Base-by-base conservation (phyloP, 2,113 vertebrate species). In the Chloroceryle aenea region DNA sequence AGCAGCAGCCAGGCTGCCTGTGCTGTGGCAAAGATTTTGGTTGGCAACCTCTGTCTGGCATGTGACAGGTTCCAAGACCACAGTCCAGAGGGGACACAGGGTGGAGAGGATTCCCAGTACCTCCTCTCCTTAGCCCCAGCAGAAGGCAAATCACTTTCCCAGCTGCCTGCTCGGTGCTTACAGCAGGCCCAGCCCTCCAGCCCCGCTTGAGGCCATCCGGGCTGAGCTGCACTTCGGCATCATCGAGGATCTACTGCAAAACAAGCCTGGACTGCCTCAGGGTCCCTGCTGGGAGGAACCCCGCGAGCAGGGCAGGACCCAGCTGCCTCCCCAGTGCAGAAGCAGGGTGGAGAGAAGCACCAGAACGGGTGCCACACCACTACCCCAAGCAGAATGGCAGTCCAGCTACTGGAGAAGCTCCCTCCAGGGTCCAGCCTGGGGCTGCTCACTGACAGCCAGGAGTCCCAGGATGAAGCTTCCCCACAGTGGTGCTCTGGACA, bases 41-140 rank as follows among this genome's bases (percentile, higher is more conserved):
- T 12, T 0, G 0, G 29, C 55, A 78, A 50, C 16, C 12, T 22
- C 68, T 1, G 1, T 29, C 17, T 74, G 34, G 66, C 0, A 0
- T 16, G 36, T 16, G 36, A 56, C 12, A 56, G 17, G 38, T 19
- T 30, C 36, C 42, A 17, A 68, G 32, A 47, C 10, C 17, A 22
- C 19, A 27, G 34, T 23, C 47, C 11, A 0, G 27, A 68, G 25
- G 20, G 5, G 42, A 59, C 12, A 55, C 6, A n/a, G 77, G 22
- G 16, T 40, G 55, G 69, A 81, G 47, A 72, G 40, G 32, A 29
- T 12, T n/a, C 36, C 27, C 56, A 40, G 5, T 26, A 71, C 32
- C 36, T n/a, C 42, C 23, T 23, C 5, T 30, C n/a, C 52, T 42
- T 32, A 58, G 48, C 29, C 78, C 6, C 34, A 29, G 58, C 79